Conservation (phyloP, 2,888 invertebrate genomes). For the Drosophila eohydei region DNA sequence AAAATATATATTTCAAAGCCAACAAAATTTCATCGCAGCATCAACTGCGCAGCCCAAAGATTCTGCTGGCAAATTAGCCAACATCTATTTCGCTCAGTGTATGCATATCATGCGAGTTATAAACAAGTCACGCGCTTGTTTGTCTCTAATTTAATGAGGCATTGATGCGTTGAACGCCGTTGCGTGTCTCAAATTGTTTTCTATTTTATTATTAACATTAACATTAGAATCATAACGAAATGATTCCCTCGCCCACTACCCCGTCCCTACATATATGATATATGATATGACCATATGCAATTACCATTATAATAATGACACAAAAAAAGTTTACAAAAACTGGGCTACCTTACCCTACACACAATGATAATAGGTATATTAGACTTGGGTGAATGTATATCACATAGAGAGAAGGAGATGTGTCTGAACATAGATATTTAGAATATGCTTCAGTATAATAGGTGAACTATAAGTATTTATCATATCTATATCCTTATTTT, state of each 20-base stretch:
- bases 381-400: background rate
- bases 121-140: slow-evolving; percentile 58
- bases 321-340: slow-evolving; percentile 13
- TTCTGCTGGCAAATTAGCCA: background rate
- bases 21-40: background rate
- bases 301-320: slow-evolving; percentile 36
- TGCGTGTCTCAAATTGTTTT: slow-evolving; percentile 72
- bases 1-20: no score
- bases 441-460: background rate
- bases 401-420: background rate
- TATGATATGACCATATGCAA: slow-evolving; percentile 18
- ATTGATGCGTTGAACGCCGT: slow-evolving; percentile 67
- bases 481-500: no score
- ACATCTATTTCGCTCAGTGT: slow-evolving; percentile 3
- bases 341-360: slow-evolving; percentile 1
- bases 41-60: background rate
- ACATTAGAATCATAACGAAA: slow-evolving; percentile 46
- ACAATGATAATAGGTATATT: no score
- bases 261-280: background rate
- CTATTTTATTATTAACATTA: slow-evolving; percentile 66
- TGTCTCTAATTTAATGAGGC: slow-evolving; percentile 61
- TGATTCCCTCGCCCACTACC: slow-evolving; percentile 6
- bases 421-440: background rate
- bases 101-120: slow-evolving; percentile 1
- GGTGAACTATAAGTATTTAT: no score